Evolutionary conservation across 2,797 vertebrate species (phyloP).

Genomic region (Odontamblyopus rebecca): DNA sequence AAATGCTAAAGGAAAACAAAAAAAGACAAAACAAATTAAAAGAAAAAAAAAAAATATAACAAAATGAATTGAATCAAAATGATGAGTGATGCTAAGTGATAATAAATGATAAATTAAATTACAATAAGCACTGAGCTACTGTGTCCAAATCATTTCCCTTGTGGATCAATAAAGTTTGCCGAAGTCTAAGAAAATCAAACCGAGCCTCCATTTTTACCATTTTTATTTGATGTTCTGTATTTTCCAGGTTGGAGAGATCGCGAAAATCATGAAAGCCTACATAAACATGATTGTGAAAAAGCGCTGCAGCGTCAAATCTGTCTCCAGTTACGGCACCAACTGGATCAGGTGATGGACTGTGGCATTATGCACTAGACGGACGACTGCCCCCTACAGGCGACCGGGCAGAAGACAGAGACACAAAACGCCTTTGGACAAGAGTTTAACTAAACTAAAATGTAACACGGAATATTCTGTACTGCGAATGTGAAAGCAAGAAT

Average conservation of each 20-base stretch:
- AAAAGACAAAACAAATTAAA: no score
- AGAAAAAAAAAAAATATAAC: no score
- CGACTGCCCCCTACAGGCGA: conserved; percentile 6
- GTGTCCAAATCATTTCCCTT: no score
- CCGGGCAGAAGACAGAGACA: conserved; percentile 24
- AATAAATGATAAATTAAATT: no score
- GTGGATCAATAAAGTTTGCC: no score
- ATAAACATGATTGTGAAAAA: conserved; percentile 97
- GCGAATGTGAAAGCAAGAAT: conserved; percentile 21
- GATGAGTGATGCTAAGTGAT: no score
- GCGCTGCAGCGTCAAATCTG: conserved; percentile 89
- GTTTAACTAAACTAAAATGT: conserved; percentile 4
- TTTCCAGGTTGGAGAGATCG: conserved; percentile 88
- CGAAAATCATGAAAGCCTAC: conserved; percentile 96
- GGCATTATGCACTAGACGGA: neutral
- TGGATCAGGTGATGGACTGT: conserved; percentile 84
- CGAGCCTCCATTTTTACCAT: no score
- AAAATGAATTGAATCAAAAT: no score
- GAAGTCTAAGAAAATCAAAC: no score
- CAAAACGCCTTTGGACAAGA: conserved; percentile 17
- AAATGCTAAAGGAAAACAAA: no score
- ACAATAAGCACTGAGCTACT: no score
- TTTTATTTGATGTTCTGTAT: neutral
- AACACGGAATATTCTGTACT: conserved; percentile 15
- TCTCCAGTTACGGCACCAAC: conserved; percentile 81